Conservation (phyloP, 1,140 invertebrate genomes). For the Lepidurus couesii region DNA sequence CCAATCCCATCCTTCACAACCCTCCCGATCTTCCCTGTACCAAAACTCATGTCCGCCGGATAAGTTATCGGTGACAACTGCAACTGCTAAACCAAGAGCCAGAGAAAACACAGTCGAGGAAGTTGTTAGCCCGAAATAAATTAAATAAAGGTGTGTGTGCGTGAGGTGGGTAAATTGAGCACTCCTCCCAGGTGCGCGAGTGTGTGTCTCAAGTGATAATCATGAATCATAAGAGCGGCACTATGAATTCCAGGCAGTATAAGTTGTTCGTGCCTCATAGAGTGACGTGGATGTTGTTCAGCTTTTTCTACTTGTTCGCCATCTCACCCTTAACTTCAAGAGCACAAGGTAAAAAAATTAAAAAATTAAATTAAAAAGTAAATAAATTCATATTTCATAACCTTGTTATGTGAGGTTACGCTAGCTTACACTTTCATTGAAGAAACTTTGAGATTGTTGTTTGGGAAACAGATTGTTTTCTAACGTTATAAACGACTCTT, state of each 20-base stretch:
- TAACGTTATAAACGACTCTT: no score
- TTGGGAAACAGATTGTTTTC: no score
- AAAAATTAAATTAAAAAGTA: not conserved
- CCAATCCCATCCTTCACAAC: not conserved
- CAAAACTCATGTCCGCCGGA: not conserved
- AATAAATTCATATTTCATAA: not conserved
- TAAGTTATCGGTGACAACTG: not conserved
- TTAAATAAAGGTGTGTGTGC: not conserved
- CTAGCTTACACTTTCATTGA: no score
- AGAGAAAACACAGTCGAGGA: not conserved
- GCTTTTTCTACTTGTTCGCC: not conserved
- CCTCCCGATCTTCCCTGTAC: not conserved
- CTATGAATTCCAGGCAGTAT: not conserved
- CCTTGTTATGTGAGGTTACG: no score
- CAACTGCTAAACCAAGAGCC: not conserved
- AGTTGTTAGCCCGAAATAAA: not conserved
- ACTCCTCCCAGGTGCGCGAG: not conserved
- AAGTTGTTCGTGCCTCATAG: slow-evolving; percentile 13
- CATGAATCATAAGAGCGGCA: not conserved
- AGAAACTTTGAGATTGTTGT: no score
- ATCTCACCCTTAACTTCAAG: not conserved
- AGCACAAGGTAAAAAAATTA: not conserved
- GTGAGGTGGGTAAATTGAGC: not conserved
- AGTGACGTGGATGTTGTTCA: slow-evolving; percentile 12
- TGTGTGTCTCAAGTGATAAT: not conserved